Percentiles rank a stretch among this genome's conserved stretches.
These are phyloP conservation scores for Ianthella basta DNA, from an alignment of 37 sponge, comb jelly and placozoan species.

Conservation along the genomic window DNA sequence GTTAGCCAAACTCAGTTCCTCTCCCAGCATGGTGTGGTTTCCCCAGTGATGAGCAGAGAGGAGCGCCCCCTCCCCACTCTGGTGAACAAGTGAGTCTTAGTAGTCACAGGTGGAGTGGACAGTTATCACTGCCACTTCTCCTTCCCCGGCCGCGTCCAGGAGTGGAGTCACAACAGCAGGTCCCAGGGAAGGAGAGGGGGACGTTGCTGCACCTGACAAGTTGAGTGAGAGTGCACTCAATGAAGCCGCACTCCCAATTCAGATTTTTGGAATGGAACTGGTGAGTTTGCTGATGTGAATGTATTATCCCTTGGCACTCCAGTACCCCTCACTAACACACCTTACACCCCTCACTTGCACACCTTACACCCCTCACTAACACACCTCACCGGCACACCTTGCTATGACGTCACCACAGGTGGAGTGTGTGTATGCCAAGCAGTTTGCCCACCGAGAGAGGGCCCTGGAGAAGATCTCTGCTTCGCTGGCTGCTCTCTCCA, in stretches of 20 bases:
- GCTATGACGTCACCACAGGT: too few species aligned
- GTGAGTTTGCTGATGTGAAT: slow-evolving; percentile 21
- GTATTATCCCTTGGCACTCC: too few species aligned
- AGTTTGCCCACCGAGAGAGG: slow-evolving; percentile 58
- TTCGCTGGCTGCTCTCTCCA: slow-evolving; percentile 13
- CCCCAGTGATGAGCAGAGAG: slow-evolving; percentile 1
- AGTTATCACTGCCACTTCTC: slow-evolving; percentile 36
- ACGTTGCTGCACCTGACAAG: not conserved
- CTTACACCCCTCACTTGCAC: too few species aligned
- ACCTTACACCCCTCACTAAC: too few species aligned
- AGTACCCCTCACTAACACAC: too few species aligned
- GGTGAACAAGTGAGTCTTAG: not conserved
- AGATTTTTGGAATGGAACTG: slow-evolving; percentile 66
- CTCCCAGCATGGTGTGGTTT: slow-evolving; percentile 17
- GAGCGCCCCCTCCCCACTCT: not conserved
- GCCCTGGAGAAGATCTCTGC: slow-evolving; percentile 25
- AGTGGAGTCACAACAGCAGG: not conserved
- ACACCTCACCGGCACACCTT: too few species aligned
- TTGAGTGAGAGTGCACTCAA: slow-evolving; percentile 47
- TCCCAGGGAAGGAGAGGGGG: not conserved
- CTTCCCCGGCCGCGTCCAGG: not conserved
- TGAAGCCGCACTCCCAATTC: slow-evolving; percentile 43
- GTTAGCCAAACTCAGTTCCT: slow-evolving; percentile 11
- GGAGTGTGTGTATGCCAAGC: slow-evolving; percentile 45
- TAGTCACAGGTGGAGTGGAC: not conserved